Conservation (phyloP, 64 coral and sea anemone genomes). For the Montipora cactus region DNA sequence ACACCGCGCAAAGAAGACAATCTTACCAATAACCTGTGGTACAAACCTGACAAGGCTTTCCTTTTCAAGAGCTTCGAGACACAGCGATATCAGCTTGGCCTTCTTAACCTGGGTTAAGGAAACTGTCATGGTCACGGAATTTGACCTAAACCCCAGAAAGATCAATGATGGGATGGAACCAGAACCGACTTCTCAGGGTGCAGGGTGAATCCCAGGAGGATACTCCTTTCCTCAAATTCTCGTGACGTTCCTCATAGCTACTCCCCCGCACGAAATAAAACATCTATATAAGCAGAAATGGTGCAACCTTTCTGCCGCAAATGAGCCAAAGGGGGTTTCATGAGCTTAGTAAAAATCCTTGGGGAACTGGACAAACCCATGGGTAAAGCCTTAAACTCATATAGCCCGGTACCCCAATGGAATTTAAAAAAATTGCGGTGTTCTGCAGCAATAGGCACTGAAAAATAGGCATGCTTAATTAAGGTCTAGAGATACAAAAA, state of each 20-base stretch:
- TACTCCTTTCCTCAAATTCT: constrained; percentile 3
- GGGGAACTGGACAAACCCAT: constrained; percentile 65
- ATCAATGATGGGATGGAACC: constrained; percentile 35
- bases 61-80: background rate
- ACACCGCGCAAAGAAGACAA: constrained; percentile 53
- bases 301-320: constrained; percentile 35
- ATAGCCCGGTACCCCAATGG: background rate
- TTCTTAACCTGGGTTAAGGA: constrained; percentile 18
- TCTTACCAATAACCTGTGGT: constrained; percentile 33
- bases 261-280: constrained; percentile 27
- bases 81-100: constrained; percentile 19
- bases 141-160: constrained; percentile 48
- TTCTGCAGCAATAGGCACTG: no score
- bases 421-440: no score
- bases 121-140: constrained; percentile 41
- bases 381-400: constrained; percentile 36
- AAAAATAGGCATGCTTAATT: no score
- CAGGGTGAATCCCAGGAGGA: background rate
- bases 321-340: constrained; percentile 40
- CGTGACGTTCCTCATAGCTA: background rate
- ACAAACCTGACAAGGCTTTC: background rate
- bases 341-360: constrained; percentile 57
- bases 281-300: constrained; percentile 51
- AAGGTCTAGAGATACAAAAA: no score
- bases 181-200: constrained; percentile 47